Conservation (phyloP, 2,113 vertebrate species). For the Bos indicus region DNA sequence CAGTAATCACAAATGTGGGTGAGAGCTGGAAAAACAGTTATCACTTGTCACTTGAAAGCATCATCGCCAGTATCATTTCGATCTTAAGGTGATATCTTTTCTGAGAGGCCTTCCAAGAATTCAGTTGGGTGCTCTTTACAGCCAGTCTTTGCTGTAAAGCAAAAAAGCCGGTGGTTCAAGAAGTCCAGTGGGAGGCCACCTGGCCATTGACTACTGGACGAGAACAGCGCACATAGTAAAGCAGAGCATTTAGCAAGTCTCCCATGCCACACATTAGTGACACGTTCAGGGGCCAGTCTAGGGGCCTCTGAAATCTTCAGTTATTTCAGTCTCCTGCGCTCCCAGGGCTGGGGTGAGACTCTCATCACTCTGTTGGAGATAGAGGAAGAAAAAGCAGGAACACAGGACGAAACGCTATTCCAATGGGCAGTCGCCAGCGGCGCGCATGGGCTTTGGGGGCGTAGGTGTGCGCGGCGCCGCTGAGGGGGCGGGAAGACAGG, state of each 20-base stretch:
- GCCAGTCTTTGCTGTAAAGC: not conserved
- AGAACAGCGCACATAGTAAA: not conserved
- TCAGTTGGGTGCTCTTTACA: not conserved
- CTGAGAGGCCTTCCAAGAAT: not conserved
- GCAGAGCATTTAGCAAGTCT: not conserved
- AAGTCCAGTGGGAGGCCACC: not conserved
- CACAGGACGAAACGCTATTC: not conserved
- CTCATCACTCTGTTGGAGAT: not conserved
- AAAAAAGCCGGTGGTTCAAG: not conserved
- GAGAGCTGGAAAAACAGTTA: not conserved
- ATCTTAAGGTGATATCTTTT: not conserved
- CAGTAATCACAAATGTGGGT: not conserved
- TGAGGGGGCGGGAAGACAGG: not conserved
- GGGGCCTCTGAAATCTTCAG: not conserved
- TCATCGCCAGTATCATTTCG: not conserved
- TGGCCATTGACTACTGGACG: not conserved
- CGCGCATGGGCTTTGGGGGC: not conserved
- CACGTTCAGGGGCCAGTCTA: not conserved
- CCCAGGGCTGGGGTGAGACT: too few relatives aligned
- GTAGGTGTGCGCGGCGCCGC: rapidly evolving
- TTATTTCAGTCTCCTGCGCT: not conserved
- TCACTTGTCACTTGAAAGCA: not conserved
- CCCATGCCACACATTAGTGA: not conserved
- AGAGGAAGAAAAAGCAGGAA: not conserved
- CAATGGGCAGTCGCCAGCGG: not conserved